phyloP scores from a whole-genome alignment of 2,113 vertebrate species.

The Mirza zaza region DNA sequence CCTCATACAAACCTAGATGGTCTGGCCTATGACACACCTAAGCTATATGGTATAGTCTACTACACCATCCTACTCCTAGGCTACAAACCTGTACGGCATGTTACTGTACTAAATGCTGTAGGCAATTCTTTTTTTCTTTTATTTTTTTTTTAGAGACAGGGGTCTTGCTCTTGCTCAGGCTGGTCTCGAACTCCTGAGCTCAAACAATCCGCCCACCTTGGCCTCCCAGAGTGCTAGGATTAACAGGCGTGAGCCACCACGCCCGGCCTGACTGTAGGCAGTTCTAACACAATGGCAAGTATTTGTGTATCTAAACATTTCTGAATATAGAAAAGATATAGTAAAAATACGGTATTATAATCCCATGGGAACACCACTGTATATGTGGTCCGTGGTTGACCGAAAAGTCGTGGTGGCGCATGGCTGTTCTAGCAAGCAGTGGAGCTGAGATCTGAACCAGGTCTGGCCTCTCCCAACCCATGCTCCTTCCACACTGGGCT shows the following conservation, averaged over 20 bases:
- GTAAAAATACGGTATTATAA: not conserved
- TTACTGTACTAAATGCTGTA: not conserved
- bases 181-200: no score
- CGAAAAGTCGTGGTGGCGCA: not conserved
- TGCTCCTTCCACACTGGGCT: not conserved
- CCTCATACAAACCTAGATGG: not conserved
- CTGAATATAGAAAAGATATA: not conserved
- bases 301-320: not conserved
- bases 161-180: no score
- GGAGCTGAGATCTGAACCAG: not conserved
- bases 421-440: not conserved
- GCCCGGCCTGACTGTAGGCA: not conserved
- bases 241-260: no score
- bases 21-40: not conserved
- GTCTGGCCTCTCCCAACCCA: not conserved
- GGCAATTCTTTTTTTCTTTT: not conserved
- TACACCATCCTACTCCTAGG: not conserved
- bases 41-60: not conserved
- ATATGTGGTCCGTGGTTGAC: not conserved
- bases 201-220: no score
- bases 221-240: no score
- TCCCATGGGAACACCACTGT: not conserved
- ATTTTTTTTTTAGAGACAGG: no score
- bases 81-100: not conserved
- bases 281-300: not conserved